Base-by-base conservation (phyloP, 2,113 vertebrate species). In the Puma concolor region DNA sequence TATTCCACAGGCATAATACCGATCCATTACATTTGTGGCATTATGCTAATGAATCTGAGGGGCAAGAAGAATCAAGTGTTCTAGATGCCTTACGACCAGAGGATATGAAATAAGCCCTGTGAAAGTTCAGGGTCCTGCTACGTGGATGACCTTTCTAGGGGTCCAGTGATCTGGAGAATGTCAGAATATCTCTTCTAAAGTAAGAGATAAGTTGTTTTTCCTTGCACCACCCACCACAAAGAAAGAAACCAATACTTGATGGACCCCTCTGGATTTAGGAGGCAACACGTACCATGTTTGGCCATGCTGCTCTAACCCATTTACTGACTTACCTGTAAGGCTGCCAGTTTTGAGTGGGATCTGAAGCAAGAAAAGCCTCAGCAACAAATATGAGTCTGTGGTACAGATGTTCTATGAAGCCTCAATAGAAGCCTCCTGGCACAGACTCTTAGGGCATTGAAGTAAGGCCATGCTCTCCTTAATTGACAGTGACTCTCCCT, bases 301-400 rank as follows among this genome's bases (percentile, higher is more conserved):
- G 50, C 41, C 50, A 83, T 86, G 76, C 31, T 74, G 36, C 64
- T 93, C 36, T 88, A 60, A 93, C 85, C 84, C 57, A 93, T 64
- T 96, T 96, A 84, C 41, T 80, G 74, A 93, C 79, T 82, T 92
- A 87, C 91, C 44, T 87, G 67, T 77, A 92, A 96, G 67, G 63
- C 23, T 97, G 91, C 44, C 69, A 95, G 36, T 92, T 96, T 95
- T 77, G 57, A 69, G 54, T 88, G 67, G 63, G 81, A 74, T 69
- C 63, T 76, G 88, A 92, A 93, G 87, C 72, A 87, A 97, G 54
- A 96, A 88, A 84, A 76, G 33, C 41, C 54, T 92, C 77, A 84
- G 94, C 38, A 86, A 85, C 57, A 84, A 84, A 94, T 88, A 38
- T 80, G 38, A 71, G 38, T 48, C 89, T 92, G 25, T 69, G 60